Evolutionary conservation across 2,113 vertebrate genomes (phyloP).

Genomic region (Tychaedon coryphoeus): DNA sequence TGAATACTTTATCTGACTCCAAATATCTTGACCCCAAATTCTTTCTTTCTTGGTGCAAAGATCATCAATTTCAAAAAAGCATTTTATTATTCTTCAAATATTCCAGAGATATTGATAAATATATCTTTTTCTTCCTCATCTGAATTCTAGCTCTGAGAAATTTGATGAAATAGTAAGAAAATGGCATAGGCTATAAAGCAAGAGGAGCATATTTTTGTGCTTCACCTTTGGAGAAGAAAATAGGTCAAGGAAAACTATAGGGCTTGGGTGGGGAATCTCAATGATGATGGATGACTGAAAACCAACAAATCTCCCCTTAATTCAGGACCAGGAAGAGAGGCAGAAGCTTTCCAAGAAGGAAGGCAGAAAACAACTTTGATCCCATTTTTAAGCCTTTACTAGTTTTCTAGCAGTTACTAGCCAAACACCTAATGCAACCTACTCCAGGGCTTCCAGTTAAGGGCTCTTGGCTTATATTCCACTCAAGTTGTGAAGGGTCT

Average conservation of each 20-base stretch:
- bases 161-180: not conserved
- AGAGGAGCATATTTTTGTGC: not conserved
- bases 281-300: not conserved
- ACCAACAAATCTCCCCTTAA: not conserved
- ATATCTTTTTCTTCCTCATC: rapidly evolving
- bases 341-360: not conserved
- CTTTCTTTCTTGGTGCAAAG: not conserved
- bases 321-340: not conserved
- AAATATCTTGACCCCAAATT: not conserved
- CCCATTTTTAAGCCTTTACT: not conserved
- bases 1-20: not conserved
- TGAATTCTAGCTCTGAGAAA: not conserved
- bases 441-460: not conserved
- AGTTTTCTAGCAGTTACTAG: not conserved
- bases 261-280: not conserved
- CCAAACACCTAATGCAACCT: not conserved
- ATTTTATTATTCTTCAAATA: not conserved
- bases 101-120: not conserved
- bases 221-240: not conserved
- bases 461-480: not conserved
- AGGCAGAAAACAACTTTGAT: not conserved
- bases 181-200: not conserved
- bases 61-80: not conserved
- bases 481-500: not conserved
- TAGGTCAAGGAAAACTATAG: not conserved